A percentile compares a stretch with the other conserved stretches of the same genome.
Conservation (phyloP, 2,113 vertebrate genomes). For the Craseonycteris thonglongyai region DNA sequence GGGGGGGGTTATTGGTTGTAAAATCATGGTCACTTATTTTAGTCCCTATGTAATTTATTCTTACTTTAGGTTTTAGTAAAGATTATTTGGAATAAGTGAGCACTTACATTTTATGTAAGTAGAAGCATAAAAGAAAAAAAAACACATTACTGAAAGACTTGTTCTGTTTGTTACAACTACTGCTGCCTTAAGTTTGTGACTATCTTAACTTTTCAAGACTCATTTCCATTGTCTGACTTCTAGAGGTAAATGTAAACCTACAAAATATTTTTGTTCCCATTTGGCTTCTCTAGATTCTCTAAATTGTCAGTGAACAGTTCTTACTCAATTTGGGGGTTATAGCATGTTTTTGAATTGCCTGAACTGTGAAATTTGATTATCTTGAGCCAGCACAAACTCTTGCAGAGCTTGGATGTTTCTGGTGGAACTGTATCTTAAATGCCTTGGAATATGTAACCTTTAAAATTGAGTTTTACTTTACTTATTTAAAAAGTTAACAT, state of each 20-base stretch:
- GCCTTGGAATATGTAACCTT: neutral
- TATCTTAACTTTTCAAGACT: neutral
- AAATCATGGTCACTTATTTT: neutral
- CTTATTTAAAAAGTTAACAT: neutral
- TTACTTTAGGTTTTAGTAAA: neutral
- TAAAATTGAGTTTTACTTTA: neutral
- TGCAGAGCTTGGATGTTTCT: neutral
- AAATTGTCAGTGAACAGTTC: neutral
- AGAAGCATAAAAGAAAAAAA: neutral
- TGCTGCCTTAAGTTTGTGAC: neutral
- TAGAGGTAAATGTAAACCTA: neutral
- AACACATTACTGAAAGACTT: neutral
- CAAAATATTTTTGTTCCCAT: neutral
- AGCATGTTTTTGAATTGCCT: slow-evolving; percentile 1
- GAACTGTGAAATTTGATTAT: slow-evolving; percentile 14
- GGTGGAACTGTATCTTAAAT: neutral
- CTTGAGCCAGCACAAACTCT: neutral
- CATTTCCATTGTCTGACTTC: neutral
- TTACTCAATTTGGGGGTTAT: neutral
- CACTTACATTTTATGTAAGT: neutral
- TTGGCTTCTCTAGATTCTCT: neutral
- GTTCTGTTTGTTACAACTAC: neutral
- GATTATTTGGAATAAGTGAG: neutral
- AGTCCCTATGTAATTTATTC: neutral
- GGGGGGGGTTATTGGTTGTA: neutral